Evolutionary conservation across 2,113 vertebrate genomes (phyloP), one percentile per base, ranked within the genome.

Genomic region (Phocoena sinus): DNA sequence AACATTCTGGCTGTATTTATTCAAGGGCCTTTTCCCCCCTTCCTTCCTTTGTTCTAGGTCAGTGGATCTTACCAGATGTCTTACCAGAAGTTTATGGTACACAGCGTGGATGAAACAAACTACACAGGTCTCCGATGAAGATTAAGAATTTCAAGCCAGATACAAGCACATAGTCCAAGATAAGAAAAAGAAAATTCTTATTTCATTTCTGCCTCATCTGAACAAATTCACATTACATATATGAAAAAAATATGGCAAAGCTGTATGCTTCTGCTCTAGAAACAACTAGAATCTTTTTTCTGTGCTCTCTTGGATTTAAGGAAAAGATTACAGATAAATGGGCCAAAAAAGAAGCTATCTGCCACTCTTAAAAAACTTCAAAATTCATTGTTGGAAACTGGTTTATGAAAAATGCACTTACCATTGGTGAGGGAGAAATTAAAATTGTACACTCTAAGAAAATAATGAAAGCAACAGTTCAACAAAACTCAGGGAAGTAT

Each of bases 401-500:
- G 14, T 28, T 90, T 93, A 96, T 44, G n/a, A 50, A 91, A 96
- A 94, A 77, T 20, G 82, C 33, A 47, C 26, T 62, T 71, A 41
- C 18, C 31, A 65, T 71, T 65, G 65, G 12, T 73, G 21, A 74
- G 10, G 25, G 33, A n/a, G 86, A 87, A 28, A 92, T 70, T 67
- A 93, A 95, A 96, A 87, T 15, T 79, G 2, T 63, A 60, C 60
- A 41, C 18, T 94, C 73, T 79, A 77, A 62, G 17, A 94, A 91
- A 91, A 86, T 92, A 95, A 91, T 18, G 14, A 96, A 91, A 96
- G 81, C 82, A 97, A 86, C 65, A 38, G 13, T 88, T 91, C 8
- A 62, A 82, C 28, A 92, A 87, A 82, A 82, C 23, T 93, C 60
- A 82, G 70, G 50, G 89, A 76, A 82, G 31, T 36, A 67, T 83